Evolutionary conservation across 2,888 invertebrate genomes (phyloP).

Genomic region (Dascillus cervinus): DNA sequence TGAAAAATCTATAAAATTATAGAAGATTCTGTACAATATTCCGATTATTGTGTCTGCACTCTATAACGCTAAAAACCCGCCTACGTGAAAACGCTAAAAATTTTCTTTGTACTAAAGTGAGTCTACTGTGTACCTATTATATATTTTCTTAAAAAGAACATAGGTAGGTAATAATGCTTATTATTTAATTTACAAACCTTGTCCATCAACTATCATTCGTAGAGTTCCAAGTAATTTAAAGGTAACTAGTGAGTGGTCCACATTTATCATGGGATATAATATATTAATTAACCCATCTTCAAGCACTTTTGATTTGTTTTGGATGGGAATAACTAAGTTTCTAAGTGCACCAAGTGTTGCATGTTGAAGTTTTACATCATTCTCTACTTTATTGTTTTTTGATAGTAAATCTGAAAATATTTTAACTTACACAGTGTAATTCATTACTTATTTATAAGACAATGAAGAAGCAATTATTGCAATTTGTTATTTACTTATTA

Average conservation of each 20-base stretch:
- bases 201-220: conserved; percentile 80
- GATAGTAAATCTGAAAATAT: conserved; percentile 43
- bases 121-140: too few species aligned
- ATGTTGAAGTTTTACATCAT: conserved; percentile 59
- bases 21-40: too few species aligned
- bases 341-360: conserved; percentile 71
- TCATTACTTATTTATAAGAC: neutral
- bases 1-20: too few species aligned
- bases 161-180: too few species aligned
- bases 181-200: too few species aligned
- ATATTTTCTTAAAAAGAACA: too few species aligned
- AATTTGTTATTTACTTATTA: too few species aligned
- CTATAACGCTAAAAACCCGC: too few species aligned
- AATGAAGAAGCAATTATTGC: neutral
- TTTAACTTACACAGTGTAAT: too few species aligned
- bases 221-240: conserved; percentile 81
- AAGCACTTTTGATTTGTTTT: conserved; percentile 68
- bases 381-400: conserved; percentile 51
- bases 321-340: conserved; percentile 64
- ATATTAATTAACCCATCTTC: conserved; percentile 66
- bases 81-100: too few species aligned
- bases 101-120: too few species aligned
- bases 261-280: conserved; percentile 57
- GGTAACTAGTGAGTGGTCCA: conserved; percentile 67
- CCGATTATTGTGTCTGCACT: too few species aligned